phyloP scores from a whole-genome alignment of 2,888 invertebrate genomes.

The Trichogramma evanescens region DNA sequence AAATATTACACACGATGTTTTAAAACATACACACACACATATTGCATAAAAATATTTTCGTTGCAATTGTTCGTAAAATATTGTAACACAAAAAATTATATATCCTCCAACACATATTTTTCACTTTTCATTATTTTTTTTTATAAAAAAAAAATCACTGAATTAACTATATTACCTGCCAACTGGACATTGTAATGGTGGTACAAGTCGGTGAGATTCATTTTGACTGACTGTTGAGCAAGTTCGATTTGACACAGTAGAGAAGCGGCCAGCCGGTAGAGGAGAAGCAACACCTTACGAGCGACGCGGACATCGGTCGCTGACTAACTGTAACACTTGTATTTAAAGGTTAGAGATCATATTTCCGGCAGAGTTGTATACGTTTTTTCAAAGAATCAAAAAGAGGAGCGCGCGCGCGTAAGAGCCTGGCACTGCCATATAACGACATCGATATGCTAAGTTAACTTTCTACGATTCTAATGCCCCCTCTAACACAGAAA shows the following conservation, averaged over 20 bases:
- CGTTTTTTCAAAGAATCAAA: constrained; percentile 4
- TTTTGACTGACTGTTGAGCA: constrained; percentile 9
- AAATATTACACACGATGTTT: no score
- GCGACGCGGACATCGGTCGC: constrained; percentile 1
- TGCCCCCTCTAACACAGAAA: no score
- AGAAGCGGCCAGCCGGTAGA: neutral
- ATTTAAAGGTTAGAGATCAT: constrained; percentile 21
- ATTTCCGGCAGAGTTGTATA: neutral
- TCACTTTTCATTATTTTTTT: neutral
- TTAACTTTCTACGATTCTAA: no score
- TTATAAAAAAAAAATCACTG: neutral
- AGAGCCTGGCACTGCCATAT: no score
- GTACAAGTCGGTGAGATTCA: constrained; percentile 14
- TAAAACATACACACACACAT: no score
- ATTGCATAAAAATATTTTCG: neutral
- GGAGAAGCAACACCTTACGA: neutral
- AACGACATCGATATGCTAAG: no score
- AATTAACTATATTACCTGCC: constrained; percentile 16
- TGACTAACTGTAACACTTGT: constrained; percentile 13
- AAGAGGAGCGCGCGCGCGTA: neutral
- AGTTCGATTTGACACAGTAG: neutral
- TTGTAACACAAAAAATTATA: neutral
- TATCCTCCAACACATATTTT: neutral
- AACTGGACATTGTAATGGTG: constrained; percentile 16
- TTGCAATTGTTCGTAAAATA: neutral